Base-by-base conservation (phyloP, 2,797 vertebrate genomes). In the Mareca strepera region DNA sequence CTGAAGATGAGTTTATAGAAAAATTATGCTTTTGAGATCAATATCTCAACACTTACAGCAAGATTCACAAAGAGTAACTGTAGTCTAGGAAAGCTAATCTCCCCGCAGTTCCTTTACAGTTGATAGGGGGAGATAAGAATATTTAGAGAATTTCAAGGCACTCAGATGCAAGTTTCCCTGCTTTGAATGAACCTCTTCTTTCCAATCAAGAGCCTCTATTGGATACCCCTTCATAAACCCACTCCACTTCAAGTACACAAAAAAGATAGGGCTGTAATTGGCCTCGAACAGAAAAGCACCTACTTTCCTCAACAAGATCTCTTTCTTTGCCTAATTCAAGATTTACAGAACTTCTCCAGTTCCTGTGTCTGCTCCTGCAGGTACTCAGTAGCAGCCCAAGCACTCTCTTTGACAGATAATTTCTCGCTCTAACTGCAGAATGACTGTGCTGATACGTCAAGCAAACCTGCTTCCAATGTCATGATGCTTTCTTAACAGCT, bases 81-180 rank as follows among this genome's bases (percentile, higher is more conserved):
- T 39, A 86, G 82, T 84, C 77, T 79, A 90, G 26, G 52, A 96
- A 95, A 69, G 67, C 81, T 92, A 70, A 94, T 93, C 93, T 96
- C 90, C 72, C 81, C 70, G 64, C 60, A 48, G 67, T 95, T 96
- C 94, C 95, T 94, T 83, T 88, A 93, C 31, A 84, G 70, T 52
- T 67, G 81, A 94, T 86, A 84, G 43, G 35, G 56, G 82, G 93
- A 50, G 90, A 94, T 94, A 95, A 93, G 85, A 77, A 79, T 69
- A 93, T 94, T 96, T 90, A 78, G 80, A 94, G 83, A 92, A 64
- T 90, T 93, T 82, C 63, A 82, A 69, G 59, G 44, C 43, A 95
- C 94, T 88, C 73, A 73, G 48, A 86, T 41, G 9, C 37, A 92
- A 68, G 80, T 77, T 93, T 90, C 93, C 90, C 90, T 94, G 83